Base-by-base conservation (phyloP, 2,113 vertebrate genomes). In the Triplophysa tibetana region DNA sequence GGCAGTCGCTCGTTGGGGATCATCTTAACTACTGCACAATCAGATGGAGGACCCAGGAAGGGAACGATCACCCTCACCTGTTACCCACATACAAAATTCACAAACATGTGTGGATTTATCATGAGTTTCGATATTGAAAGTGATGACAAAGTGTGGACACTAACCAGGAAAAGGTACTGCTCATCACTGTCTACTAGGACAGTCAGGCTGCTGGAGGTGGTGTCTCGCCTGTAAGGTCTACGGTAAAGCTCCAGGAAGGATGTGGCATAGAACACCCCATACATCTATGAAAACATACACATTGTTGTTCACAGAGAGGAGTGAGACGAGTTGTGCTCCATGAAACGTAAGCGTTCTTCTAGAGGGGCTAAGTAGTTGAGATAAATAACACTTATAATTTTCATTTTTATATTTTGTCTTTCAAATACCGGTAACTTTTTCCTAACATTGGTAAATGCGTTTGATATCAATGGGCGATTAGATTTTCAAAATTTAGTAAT, bases 1-100 rank as follows among this genome's bases (percentile, higher is more conserved):
- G 98, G 98, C 17, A 99, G 94, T 58, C 97, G 86, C 86, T 95
- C 97, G n/a, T 95, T 96, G 0, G 97, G 97, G 83, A 99, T 97
- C 97, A 98, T 99, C 88, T 93, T 96, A 79, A 98, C 96, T 74
- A 96, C 97, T 0, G 91, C 85, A 0, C 90, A 96, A 61, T 96
- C 95, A 0, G 98, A 99, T 0, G 95, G 96, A 0, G 98, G 98
- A 3, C 98, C 97, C 63, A 94, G 86, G 89, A 95, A 99, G 1
- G 97, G 97, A 8, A 87, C 84, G 78, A 95, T 87, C 11, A 93
- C 95, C 3, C 97, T 94, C 43, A 97, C 97, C 98, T 99, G 69
- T 60, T 78, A 70, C 67, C 63, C 16, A 74, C 9, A 56, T 8
- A 41, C 80, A 21, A 16, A 1, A 26, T 48, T 19, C 61, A 74